phyloP scores from a whole-genome alignment of 2,797 vertebrate species.

The Pipistrellus nathusii region DNA sequence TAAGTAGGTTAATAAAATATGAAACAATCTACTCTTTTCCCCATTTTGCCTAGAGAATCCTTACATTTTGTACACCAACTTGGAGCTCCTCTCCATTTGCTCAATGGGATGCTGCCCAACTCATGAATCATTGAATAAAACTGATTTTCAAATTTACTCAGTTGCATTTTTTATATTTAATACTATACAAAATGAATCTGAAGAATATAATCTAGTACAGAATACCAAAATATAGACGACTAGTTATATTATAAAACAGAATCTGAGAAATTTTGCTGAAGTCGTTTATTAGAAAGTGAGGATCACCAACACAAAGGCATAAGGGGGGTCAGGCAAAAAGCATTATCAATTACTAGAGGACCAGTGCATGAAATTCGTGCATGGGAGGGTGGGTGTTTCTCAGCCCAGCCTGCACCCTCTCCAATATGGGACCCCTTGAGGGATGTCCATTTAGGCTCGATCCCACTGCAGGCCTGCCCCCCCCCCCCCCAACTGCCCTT shows the following conservation, averaged over 20 bases:
- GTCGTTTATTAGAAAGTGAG: background rate
- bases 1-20: background rate
- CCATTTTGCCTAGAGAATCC: background rate
- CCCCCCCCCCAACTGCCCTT: too few species aligned
- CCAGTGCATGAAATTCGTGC: too few species aligned
- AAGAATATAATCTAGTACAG: background rate
- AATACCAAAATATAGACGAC: background rate
- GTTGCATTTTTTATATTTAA: background rate
- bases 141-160: background rate
- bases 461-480: too few species aligned
- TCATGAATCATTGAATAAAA: background rate
- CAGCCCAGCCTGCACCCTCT: too few species aligned
- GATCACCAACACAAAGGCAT: background rate
- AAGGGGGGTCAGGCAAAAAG: background rate
- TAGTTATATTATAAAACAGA: background rate
- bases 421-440: too few species aligned
- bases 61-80: background rate
- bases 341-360: background rate
- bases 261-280: constrained; percentile 1
- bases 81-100: background rate
- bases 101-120: background rate
- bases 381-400: too few species aligned
- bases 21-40: background rate
- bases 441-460: too few species aligned
- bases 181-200: background rate